Percentiles rank a stretch among this genome's conserved stretches.
Evolutionary conservation across 2,113 vertebrate genomes (phyloP).

Genomic region (Mustela lutreola): DNA sequence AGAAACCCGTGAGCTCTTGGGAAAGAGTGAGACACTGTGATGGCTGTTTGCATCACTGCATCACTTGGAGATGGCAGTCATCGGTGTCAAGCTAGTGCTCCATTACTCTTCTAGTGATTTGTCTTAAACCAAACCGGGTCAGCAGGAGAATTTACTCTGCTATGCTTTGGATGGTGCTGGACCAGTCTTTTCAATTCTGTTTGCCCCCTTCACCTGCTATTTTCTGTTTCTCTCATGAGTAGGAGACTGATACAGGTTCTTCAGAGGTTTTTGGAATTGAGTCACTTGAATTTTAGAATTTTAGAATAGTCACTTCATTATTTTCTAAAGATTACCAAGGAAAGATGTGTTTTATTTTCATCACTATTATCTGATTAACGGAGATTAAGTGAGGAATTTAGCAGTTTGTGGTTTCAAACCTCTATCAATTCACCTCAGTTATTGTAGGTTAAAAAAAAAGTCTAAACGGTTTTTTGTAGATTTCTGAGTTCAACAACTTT

Average conservation of each 20-base stretch:
- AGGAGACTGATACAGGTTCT: not conserved
- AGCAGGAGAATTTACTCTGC: constrained; percentile 20
- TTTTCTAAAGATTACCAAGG: constrained; percentile 23
- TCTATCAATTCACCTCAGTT: not conserved
- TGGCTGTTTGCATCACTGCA: constrained; percentile 23
- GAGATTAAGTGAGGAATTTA: constrained; percentile 39
- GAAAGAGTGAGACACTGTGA: not conserved
- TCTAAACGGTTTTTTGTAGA: not conserved
- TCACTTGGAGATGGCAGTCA: constrained; percentile 38
- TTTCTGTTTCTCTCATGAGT: not conserved
- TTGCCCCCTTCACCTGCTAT: not conserved
- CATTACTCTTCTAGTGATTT: constrained; percentile 64
- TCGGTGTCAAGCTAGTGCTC: constrained; percentile 56
- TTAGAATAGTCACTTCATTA: constrained; percentile 22
- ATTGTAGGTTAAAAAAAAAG: not conserved
- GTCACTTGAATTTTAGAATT: constrained; percentile 23
- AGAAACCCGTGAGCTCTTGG: not conserved
- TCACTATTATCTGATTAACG: constrained; percentile 27
- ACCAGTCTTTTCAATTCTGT: not conserved
- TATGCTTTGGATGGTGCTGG: not conserved
- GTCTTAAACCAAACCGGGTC: constrained; percentile 64
- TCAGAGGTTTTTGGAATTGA: not conserved
- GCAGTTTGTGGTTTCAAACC: not conserved
- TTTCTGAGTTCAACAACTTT: not conserved
- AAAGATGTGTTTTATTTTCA: constrained; percentile 3